Percentiles rank a stretch among this genome's conserved stretches.
phyloP scores from a whole-genome alignment of 2,888 invertebrate genomes.

The Rhingia campestris region DNA sequence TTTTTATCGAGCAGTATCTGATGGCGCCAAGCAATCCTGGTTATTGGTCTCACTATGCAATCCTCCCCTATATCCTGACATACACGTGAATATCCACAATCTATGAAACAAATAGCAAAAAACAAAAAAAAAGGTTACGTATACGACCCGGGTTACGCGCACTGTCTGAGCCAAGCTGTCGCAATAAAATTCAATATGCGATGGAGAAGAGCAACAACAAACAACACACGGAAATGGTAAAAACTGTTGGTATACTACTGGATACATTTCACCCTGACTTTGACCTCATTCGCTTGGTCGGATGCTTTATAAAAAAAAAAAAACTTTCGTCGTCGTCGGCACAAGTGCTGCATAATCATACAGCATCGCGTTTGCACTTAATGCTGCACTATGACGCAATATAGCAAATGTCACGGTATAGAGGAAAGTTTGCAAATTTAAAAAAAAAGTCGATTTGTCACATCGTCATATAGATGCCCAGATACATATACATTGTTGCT shows the following conservation, averaged over 20 bases:
- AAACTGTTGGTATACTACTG: constrained; percentile 49
- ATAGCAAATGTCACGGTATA: constrained; percentile 36
- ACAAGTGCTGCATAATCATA: constrained; percentile 65
- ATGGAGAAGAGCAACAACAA: constrained; percentile 10
- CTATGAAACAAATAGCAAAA: background rate
- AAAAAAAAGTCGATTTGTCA: constrained; percentile 6
- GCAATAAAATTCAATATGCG: constrained; percentile 39
- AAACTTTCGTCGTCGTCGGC: constrained; percentile 19
- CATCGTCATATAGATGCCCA: background rate
- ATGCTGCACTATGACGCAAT: constrained; percentile 71
- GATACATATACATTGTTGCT: constrained; percentile 16
- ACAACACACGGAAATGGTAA: constrained; percentile 38
- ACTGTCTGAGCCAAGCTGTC: constrained; percentile 32
- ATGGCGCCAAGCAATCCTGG: constrained; percentile 47
- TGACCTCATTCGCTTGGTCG: constrained; percentile 68
- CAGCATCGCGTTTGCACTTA: constrained; percentile 63
- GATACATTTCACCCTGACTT: constrained; percentile 69
- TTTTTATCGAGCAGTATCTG: constrained; percentile 20
- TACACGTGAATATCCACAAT: constrained; percentile 20
- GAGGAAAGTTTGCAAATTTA: constrained; percentile 1
- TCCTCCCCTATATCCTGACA: constrained; percentile 14
- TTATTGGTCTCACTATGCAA: constrained; percentile 18
- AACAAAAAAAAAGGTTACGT: constrained; percentile 50
- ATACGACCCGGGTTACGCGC: constrained; percentile 49
- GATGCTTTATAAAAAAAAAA: constrained; percentile 29